phyloP scores from a whole-genome alignment of 2,888 invertebrate genomes.

The Autographa pulchrina region DNA sequence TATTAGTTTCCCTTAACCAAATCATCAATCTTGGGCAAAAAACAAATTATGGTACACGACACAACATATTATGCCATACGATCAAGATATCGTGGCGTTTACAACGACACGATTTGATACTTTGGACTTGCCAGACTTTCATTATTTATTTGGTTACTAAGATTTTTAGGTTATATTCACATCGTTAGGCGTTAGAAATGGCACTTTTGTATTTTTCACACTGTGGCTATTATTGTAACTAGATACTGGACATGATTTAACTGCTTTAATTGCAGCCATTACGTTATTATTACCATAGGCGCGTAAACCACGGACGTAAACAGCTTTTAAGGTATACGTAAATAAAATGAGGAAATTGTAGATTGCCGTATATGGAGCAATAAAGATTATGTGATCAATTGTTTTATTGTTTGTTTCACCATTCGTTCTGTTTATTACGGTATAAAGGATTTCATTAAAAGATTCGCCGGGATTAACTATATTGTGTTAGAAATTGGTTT shows the following conservation, averaged over 20 bases:
- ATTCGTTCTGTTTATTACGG: constrained; percentile 15
- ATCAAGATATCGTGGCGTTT: too few species aligned
- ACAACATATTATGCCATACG: too few species aligned
- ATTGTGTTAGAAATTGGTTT: too few species aligned
- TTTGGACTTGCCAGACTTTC: too few species aligned
- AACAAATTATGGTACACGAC: too few species aligned
- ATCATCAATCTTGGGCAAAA: too few species aligned
- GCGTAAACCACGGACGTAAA: constrained; percentile 42
- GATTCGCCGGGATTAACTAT: not conserved
- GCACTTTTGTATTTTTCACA: not conserved
- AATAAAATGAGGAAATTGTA: constrained; percentile 47
- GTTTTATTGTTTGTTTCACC: constrained; percentile 25
- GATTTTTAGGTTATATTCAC: too few species aligned
- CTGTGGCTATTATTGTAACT: constrained; percentile 19
- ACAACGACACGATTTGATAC: too few species aligned
- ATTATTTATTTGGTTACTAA: too few species aligned
- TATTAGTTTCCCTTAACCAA: too few species aligned
- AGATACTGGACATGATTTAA: constrained; percentile 49
- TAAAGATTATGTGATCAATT: constrained; percentile 40
- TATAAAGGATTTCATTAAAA: not conserved
- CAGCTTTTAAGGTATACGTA: constrained; percentile 41
- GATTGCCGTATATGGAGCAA: constrained; percentile 30
- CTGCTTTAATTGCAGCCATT: constrained; percentile 55
- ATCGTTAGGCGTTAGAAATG: not conserved
- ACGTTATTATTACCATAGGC: constrained; percentile 49